A percentile compares a stretch with the other conserved stretches of the same genome.
These are phyloP conservation scores for Drosophila oshimai DNA, from an alignment of 1,140 invertebrate species.

Conservation along the genomic window DNA sequence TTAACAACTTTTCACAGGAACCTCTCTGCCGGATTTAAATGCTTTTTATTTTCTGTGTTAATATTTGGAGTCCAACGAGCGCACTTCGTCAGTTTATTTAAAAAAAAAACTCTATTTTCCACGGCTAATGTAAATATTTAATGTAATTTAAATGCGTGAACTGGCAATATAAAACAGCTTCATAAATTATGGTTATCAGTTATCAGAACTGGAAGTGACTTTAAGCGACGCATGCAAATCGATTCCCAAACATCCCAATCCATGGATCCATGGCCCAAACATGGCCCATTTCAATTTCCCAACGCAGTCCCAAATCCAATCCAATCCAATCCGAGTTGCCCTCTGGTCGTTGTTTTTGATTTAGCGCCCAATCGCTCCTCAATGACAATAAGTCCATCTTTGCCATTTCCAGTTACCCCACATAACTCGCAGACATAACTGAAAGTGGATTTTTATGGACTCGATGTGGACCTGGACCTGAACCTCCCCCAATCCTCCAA, in stretches of 20 bases:
- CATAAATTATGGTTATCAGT: slow-evolving; percentile 40
- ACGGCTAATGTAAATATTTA: slow-evolving; percentile 24
- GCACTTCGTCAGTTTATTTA: background rate
- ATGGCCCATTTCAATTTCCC: slow-evolving; percentile 16
- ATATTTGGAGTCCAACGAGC: slow-evolving; percentile 12
- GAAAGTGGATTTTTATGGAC: slow-evolving; percentile 56
- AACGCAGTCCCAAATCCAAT: background rate
- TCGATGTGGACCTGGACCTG: background rate
- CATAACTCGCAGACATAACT: slow-evolving; percentile 31
- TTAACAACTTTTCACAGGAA: background rate
- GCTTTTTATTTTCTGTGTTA: slow-evolving; percentile 13
- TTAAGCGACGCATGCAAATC: slow-evolving; percentile 17
- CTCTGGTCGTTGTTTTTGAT: slow-evolving; percentile 62
- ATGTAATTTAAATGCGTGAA: slow-evolving; percentile 31
- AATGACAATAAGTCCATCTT: slow-evolving; percentile 39
- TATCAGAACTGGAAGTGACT: slow-evolving; percentile 26
- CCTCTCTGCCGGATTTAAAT: background rate
- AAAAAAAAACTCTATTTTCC: background rate
- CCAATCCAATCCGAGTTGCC: slow-evolving; percentile 7
- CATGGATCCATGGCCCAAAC: too few species aligned
- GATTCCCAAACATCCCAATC: background rate
- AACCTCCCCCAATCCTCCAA: background rate
- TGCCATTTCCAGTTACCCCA: slow-evolving; percentile 17
- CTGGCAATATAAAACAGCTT: background rate
- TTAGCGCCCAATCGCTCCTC: slow-evolving; percentile 35